Base-by-base conservation (phyloP, 1,140 invertebrate genomes). In the Panulirus ornatus region DNA sequence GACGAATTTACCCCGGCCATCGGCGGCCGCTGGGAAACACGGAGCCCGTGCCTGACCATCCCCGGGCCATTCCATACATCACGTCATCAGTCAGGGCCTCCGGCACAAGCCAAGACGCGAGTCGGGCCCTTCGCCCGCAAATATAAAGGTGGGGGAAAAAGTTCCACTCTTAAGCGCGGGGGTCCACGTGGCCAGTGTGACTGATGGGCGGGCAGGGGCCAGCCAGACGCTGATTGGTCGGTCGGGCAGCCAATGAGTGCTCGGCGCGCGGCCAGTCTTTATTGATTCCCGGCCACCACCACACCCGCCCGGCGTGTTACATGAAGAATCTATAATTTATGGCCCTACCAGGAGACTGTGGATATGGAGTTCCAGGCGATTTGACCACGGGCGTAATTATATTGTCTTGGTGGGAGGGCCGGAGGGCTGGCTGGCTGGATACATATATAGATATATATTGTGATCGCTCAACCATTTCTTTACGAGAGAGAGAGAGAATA, bases 251-350 rank as follows among this genome's bases (percentile, higher is more conserved):
- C 87, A 89, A 89, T 89, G 87, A 89, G 87, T 82, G 87, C 87
- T 82, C 78, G 63, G 63, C 87, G 87, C 87, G 66, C 79, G 87
- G 87, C 87, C 78, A 89, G 78, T 89, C 78, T 89, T 89, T 89
- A 89, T 89, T 89, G 87, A 89, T 89, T 89, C 87, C 86, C 42
- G 78, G 66, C 87, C 78, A 87, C 84, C 84, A 82, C 87, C 36
- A 63, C 54, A 78, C 58, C 71, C 84, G 51, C 73, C 38, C 19
- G 84, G 71, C 73, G 42, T 38, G 75, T 79, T 88, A 88, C 85
- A 70, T 71, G 36, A 82, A 89, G 87, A 75, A 89, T 89, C 87
- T 89, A 89, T 89, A 89, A 89, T 89, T 89, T 89, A 89, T 89
- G 87, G 66, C 87, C 63, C 75, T 44, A 79, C 38, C 38, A 76